phyloP scores from a whole-genome alignment of 2,797 vertebrate species.

The Melanotaenia parkinsoni region DNA sequence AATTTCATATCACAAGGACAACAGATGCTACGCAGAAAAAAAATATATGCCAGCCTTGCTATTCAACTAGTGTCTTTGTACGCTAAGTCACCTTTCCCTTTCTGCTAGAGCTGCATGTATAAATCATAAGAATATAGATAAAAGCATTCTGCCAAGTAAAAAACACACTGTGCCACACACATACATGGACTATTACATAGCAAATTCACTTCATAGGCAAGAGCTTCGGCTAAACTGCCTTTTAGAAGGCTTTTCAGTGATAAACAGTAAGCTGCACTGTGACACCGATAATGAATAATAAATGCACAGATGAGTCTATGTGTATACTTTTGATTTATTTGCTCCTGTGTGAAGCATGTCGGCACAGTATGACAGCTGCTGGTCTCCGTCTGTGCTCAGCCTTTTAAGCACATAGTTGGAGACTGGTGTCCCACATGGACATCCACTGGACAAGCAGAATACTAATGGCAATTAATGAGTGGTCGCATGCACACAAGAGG shows the following conservation, averaged over 20 bases:
- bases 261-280: constrained; percentile 61
- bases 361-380: constrained; percentile 36
- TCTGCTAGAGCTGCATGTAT: constrained; percentile 59
- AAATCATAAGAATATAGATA: constrained; percentile 62
- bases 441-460: constrained; percentile 38
- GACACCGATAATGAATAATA: constrained; percentile 74
- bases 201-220: constrained; percentile 46
- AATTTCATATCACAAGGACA: constrained; percentile 18
- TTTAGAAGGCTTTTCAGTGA: constrained; percentile 62
- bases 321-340: constrained; percentile 63
- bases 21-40: constrained; percentile 13
- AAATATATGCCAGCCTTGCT: constrained; percentile 25
- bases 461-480: constrained; percentile 65
- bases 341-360: constrained; percentile 46
- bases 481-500: constrained; percentile 3
- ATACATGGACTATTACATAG: constrained; percentile 20
- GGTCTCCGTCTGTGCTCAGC: constrained; percentile 54
- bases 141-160: constrained; percentile 55
- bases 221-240: constrained; percentile 30
- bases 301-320: constrained; percentile 65
- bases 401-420: constrained; percentile 64
- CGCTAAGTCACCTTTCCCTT: constrained; percentile 43
- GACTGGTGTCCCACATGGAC: constrained; percentile 61
- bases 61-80: constrained; percentile 47
- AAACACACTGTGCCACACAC: constrained; percentile 31